Percentiles rank a stretch among this genome's conserved stretches.
These are phyloP conservation scores for Lacerta bilineata DNA, from an alignment of 2,797 vertebrate genomes.

Conservation along the genomic window DNA sequence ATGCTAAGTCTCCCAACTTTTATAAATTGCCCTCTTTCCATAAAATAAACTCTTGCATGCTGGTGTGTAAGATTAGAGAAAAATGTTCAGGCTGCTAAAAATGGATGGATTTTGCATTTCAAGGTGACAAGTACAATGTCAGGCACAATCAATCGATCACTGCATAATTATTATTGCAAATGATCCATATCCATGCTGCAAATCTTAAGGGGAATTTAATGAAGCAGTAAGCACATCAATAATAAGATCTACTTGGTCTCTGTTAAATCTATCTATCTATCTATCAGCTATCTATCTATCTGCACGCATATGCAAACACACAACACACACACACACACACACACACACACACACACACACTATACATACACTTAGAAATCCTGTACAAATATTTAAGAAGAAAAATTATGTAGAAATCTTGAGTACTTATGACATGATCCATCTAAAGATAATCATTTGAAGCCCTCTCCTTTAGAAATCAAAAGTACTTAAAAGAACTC, in stretches of 20 bases:
- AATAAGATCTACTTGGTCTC: constrained; percentile 82
- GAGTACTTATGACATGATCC: background rate
- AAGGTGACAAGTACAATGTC: constrained; percentile 87
- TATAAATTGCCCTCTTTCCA: constrained; percentile 70
- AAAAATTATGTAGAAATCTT: constrained; percentile 53
- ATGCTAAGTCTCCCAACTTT: constrained; percentile 73
- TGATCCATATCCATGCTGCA: constrained; percentile 85
- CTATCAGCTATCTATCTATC: no score
- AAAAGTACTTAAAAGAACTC: background rate
- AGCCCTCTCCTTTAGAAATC: background rate
- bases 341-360: no score
- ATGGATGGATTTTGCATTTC: constrained; percentile 84
- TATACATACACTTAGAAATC: constrained; percentile 50
- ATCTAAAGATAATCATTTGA: background rate
- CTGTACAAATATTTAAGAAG: constrained; percentile 64
- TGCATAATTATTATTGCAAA: constrained; percentile 89
- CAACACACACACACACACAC: no score
- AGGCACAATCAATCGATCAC: constrained; percentile 88
- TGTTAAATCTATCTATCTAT: constrained; percentile 72
- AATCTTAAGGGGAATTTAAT: constrained; percentile 87
- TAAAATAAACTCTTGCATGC: constrained; percentile 70
- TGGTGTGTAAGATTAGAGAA: constrained; percentile 66
- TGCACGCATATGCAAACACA: no score
- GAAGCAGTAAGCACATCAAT: constrained; percentile 86
- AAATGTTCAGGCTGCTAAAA: constrained; percentile 72